Conservation (phyloP, 2,113 vertebrate genomes). For the Myrmophylax atrothorax region DNA sequence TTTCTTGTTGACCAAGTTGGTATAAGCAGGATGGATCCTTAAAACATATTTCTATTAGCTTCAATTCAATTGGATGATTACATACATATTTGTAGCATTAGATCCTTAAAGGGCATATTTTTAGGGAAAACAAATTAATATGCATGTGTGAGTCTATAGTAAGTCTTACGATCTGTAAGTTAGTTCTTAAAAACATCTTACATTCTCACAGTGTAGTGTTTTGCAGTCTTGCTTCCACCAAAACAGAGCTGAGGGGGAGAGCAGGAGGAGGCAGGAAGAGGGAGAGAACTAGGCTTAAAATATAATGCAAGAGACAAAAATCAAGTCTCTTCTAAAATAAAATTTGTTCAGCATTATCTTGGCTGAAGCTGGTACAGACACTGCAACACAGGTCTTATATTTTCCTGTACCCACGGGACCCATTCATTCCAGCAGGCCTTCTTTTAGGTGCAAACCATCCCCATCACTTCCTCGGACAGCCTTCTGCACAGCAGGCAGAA, state of each 20-base stretch:
- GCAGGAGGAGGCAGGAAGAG: too few species aligned
- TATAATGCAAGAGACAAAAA: not conserved
- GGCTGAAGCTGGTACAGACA: not conserved
- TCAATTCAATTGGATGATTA: not conserved
- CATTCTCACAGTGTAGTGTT: not conserved
- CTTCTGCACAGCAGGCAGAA: not conserved
- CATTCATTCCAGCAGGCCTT: not conserved
- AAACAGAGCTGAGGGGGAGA: not conserved
- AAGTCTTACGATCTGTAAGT: not conserved
- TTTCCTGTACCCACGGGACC: not conserved
- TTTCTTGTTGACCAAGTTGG: not conserved
- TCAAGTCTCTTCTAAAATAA: not conserved
- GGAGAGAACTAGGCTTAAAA: not conserved
- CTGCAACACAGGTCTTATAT: not conserved
- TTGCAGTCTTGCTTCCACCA: not conserved
- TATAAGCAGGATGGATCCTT: not conserved
- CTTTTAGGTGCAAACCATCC: not conserved
- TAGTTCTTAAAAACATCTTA: not conserved
- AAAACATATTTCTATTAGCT: not conserved
- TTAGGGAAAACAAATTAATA: not conserved
- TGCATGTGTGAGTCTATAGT: accelerated
- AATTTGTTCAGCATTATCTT: accelerated
- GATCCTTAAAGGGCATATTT: not conserved
- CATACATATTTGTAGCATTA: not conserved
- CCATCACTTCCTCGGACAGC: not conserved